These are phyloP conservation scores for Phyllotreta striolata DNA, from an alignment of 2,888 invertebrate genomes.

Conservation along the genomic window DNA sequence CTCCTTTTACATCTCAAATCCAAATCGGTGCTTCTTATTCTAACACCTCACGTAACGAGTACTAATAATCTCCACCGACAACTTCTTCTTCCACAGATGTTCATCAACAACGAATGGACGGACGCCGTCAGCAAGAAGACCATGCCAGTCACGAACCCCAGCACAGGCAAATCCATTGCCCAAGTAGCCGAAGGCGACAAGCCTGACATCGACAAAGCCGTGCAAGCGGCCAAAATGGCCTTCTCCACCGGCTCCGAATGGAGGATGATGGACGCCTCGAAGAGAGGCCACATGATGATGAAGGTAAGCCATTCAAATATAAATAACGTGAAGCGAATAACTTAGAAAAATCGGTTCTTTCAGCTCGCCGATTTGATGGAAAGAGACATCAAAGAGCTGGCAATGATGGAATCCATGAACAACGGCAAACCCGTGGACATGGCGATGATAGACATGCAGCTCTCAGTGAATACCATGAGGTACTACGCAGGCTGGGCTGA, in stretches of 20 bases:
- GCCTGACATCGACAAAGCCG: conserved; percentile 83
- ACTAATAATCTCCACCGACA: conserved; percentile 12
- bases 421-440: conserved; percentile 77
- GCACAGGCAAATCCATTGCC: conserved; percentile 76
- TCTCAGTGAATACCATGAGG: conserved; percentile 63
- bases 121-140: conserved; percentile 85
- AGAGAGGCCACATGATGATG: conserved; percentile 76
- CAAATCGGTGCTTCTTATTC: too few species aligned
- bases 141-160: conserved; percentile 86
- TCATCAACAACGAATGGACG: conserved; percentile 84
- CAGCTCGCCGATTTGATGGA: conserved; percentile 79
- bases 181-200: conserved; percentile 86
- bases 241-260: conserved; percentile 77
- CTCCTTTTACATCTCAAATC: too few species aligned
- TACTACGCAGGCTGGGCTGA: conserved; percentile 89
- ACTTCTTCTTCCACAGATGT: conserved; percentile 67
- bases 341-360: conserved; percentile 20
- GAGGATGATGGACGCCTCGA: conserved; percentile 83
- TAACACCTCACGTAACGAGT: too few species aligned
- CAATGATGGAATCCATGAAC: conserved; percentile 79
- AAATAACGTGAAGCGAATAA: background rate
- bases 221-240: conserved; percentile 80
- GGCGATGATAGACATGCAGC: conserved; percentile 65
- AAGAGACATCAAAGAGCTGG: conserved; percentile 73
- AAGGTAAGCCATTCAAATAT: conserved; percentile 56